Percentiles rank a stretch among this genome's conserved stretches.
These are phyloP conservation scores for Psilopogon haemacephalus DNA, from an alignment of 2,113 vertebrate genomes.

Conservation along the genomic window DNA sequence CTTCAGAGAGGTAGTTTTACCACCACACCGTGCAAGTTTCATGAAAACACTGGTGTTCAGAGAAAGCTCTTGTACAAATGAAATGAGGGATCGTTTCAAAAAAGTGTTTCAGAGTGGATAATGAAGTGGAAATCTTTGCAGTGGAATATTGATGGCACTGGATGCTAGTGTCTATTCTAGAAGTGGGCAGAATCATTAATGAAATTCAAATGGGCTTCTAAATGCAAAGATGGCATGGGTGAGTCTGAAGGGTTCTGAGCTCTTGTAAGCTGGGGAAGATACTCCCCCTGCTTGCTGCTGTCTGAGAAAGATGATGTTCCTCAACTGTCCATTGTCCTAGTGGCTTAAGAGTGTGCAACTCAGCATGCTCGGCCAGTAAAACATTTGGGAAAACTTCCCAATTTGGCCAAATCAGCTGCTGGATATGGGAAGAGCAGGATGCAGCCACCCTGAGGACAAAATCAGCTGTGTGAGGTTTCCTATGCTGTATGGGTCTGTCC, in stretches of 20 bases:
- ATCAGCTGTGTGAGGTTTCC: background rate
- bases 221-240: background rate
- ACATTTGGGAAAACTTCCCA: accelerated
- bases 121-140: background rate
- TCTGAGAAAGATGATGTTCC: background rate
- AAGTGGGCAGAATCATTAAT: background rate
- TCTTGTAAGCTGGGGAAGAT: background rate
- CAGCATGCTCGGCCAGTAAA: background rate
- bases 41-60: background rate
- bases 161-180: background rate
- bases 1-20: background rate
- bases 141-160: background rate
- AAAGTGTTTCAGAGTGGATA: background rate
- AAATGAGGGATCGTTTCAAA: background rate
- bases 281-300: accelerated
- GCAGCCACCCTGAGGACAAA: background rate
- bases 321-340: background rate
- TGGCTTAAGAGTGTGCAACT: background rate
- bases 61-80: background rate
- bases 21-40: background rate
- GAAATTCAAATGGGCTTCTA: background rate
- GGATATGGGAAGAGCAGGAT: background rate
- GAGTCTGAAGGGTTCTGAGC: background rate
- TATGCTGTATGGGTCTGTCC: accelerated
- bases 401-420: background rate